Percentiles rank a stretch among this genome's conserved stretches.
Conservation (phyloP, 1,140 invertebrate genomes). For the Drosophila erecta region DNA sequence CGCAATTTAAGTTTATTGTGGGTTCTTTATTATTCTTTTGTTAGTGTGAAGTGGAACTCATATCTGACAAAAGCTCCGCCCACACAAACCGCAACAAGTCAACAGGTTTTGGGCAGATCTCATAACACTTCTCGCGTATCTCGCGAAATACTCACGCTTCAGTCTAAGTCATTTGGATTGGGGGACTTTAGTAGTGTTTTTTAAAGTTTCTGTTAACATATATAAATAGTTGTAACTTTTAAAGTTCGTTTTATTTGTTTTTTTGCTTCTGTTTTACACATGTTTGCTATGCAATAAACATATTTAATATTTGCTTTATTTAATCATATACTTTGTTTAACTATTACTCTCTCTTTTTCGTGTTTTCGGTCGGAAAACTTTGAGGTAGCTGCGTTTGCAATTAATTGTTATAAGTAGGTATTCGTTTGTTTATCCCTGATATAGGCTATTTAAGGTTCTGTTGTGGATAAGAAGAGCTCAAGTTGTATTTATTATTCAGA, state of each 20-base stretch:
- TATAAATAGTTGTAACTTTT: conserved; percentile 73
- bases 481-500: conserved; percentile 14
- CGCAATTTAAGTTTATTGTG: conserved; percentile 26
- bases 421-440: conserved; percentile 58
- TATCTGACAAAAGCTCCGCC: conserved; percentile 30
- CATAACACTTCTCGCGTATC: conserved; percentile 18
- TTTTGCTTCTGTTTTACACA: conserved; percentile 43
- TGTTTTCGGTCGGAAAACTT: conserved; percentile 52
- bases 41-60: conserved; percentile 26
- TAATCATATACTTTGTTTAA: conserved; percentile 54
- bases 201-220: conserved; percentile 16
- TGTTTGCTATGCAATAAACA: conserved; percentile 77
- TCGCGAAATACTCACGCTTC: conserved; percentile 59
- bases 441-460: conserved; percentile 37
- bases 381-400: conserved; percentile 61
- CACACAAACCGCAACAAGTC: conserved; percentile 34
- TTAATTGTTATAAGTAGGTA: conserved; percentile 31
- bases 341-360: conserved; percentile 39
- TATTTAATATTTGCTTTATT: conserved; percentile 54
- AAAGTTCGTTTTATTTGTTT: conserved; percentile 65
- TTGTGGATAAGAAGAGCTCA: conserved; percentile 33
- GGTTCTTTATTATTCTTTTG: conserved; percentile 38
- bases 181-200: conserved; percentile 24
- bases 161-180: conserved; percentile 54
- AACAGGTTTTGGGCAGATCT: conserved; percentile 30